These are phyloP conservation scores for Philopedon plagiatum DNA, from an alignment of 2,888 invertebrate species.

Conservation along the genomic window DNA sequence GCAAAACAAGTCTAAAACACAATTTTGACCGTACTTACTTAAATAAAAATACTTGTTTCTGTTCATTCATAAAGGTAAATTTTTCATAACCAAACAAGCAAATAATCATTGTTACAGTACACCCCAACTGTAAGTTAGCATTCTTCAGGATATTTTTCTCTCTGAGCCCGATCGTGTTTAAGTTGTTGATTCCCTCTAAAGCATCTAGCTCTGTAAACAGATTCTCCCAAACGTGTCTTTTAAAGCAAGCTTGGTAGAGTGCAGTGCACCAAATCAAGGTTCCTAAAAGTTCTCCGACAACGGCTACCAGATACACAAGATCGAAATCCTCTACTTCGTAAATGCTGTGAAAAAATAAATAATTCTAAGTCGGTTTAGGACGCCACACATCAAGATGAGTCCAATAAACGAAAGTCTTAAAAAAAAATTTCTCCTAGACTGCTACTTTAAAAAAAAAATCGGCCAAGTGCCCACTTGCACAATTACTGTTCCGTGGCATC, in stretches of 20 bases:
- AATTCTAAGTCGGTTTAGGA: too few species aligned
- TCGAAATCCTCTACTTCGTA: constrained; percentile 8
- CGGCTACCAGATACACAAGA: constrained; percentile 29
- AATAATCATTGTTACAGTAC: constrained; percentile 20
- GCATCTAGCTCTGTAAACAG: constrained; percentile 27
- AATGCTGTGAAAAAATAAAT: constrained; percentile 16
- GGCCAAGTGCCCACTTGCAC: too few species aligned
- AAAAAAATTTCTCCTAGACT: too few species aligned
- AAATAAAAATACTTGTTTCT: constrained; percentile 39
- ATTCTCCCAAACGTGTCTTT: constrained; percentile 37
- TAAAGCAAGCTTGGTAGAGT: constrained; percentile 37
- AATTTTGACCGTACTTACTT: constrained; percentile 23
- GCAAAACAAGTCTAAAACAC: neutral
- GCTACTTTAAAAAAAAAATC: too few species aligned
- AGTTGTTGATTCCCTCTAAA: constrained; percentile 13
- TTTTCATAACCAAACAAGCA: constrained; percentile 34
- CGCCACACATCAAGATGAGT: too few species aligned
- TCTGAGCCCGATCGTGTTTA: constrained; percentile 19
- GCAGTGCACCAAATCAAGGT: constrained; percentile 37
- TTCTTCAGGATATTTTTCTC: constrained; percentile 38
- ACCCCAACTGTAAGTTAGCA: constrained; percentile 33
- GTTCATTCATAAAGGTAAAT: constrained; percentile 1
- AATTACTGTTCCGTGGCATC: too few species aligned
- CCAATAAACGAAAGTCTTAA: too few species aligned
- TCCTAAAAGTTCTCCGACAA: constrained; percentile 40